Evolutionary conservation across 2,888 invertebrate species (phyloP).

Genomic region (Hirtodrosophila histrioides): DNA sequence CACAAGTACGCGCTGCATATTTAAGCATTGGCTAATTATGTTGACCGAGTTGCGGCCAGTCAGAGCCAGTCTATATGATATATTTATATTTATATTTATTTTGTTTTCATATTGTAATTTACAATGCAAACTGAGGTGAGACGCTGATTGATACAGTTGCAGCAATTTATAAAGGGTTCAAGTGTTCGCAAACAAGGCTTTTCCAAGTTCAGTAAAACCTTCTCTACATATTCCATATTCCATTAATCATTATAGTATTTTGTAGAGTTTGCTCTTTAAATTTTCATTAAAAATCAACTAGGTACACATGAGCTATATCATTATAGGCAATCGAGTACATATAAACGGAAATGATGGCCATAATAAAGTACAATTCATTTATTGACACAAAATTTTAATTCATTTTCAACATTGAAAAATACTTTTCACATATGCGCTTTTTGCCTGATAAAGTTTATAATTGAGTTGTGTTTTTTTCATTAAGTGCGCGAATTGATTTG

Average conservation of each 20-base stretch:
- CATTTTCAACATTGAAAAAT: constrained; percentile 68
- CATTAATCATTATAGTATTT: too few species aligned
- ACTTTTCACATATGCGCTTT: constrained; percentile 47
- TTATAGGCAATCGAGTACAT: neutral
- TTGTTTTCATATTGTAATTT: constrained; percentile 20
- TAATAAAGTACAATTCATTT: constrained; percentile 60
- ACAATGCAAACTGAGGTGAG: constrained; percentile 32
- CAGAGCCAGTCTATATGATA: constrained; percentile 21
- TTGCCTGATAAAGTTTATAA: constrained; percentile 71
- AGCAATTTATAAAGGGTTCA: constrained; percentile 5
- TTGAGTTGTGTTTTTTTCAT: constrained; percentile 78
- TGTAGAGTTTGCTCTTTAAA: constrained; percentile 27
- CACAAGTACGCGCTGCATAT: constrained; percentile 29
- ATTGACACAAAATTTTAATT: constrained; percentile 75
- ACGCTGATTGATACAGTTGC: constrained; percentile 23
- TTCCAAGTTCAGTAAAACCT: too few species aligned
- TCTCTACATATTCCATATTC: too few species aligned
- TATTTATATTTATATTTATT: constrained; percentile 29
- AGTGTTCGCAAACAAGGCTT: neutral
- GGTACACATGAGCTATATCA: constrained; percentile 25
- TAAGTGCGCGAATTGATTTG: constrained; percentile 78
- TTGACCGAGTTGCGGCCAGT: constrained; percentile 61
- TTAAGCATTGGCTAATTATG: constrained; percentile 68
- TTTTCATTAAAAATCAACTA: constrained; percentile 51
- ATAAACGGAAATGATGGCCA: constrained; percentile 41